These are phyloP conservation scores for Channa striata DNA, from an alignment of 2,797 vertebrate genomes.

Conservation along the genomic window DNA sequence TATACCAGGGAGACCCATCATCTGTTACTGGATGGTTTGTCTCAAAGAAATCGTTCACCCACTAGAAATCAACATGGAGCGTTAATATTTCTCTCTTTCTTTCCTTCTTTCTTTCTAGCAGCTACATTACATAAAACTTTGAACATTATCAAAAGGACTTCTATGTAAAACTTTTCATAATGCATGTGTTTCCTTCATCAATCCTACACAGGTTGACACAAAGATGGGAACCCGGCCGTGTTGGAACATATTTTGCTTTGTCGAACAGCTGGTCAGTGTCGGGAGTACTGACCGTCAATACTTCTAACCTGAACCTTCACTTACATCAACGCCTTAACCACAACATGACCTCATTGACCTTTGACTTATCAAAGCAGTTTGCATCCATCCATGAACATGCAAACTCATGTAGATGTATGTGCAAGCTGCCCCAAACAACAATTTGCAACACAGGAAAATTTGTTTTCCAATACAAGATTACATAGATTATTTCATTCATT, in stretches of 20 bases:
- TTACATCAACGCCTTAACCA: constrained; percentile 43
- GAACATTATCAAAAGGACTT: too few relatives aligned
- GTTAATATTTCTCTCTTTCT: background rate
- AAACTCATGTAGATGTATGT: background rate
- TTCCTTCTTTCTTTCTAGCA: too few relatives aligned
- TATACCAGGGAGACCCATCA: too few relatives aligned
- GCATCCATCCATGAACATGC: too few relatives aligned
- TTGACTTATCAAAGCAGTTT: too few relatives aligned
- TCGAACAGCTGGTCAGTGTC: constrained; percentile 7
- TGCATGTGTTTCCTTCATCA: background rate
- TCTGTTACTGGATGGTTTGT: too few relatives aligned
- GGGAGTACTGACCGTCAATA: constrained; percentile 16
- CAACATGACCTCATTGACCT: background rate
- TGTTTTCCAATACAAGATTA: background rate
- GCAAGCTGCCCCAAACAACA: background rate
- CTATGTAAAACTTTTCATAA: background rate
- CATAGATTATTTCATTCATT: background rate
- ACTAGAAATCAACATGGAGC: too few relatives aligned
- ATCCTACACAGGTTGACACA: background rate
- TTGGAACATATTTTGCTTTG: background rate
- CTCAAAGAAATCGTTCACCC: background rate
- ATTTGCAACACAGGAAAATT: constrained; percentile 22
- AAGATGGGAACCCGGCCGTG: background rate
- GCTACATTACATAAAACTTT: too few relatives aligned
- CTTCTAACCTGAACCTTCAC: constrained; percentile 21